phyloP scores from a whole-genome alignment of 1,140 invertebrate species.

The Drosophila santomea region DNA sequence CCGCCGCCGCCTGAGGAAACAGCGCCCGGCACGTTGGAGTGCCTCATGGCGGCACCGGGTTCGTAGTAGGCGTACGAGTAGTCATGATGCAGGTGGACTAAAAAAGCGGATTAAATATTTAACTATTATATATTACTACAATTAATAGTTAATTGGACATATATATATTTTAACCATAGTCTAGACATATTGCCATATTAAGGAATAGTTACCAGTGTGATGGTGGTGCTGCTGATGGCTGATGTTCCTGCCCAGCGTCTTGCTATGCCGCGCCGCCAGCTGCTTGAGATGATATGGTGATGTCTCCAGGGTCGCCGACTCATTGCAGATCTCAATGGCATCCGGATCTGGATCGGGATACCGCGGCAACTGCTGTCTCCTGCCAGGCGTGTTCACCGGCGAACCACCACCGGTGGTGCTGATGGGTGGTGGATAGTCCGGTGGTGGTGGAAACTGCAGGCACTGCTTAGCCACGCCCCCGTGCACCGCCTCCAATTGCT shows the following conservation, averaged over 20 bases:
- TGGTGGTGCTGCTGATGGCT: constrained; percentile 31
- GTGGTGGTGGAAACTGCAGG: constrained; percentile 73
- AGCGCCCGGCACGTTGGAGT: constrained; percentile 86
- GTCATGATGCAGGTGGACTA: constrained; percentile 63
- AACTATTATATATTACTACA: no score
- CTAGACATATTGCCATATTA: no score
- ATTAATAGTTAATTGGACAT: no score
- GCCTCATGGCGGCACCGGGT: constrained; percentile 86
- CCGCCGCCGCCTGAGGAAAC: background rate
- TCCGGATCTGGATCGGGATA: constrained; percentile 80
- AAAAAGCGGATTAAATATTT: background rate
- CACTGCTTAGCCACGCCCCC: constrained; percentile 41
- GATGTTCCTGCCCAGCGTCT: constrained; percentile 48
- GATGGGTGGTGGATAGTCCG: constrained; percentile 70
- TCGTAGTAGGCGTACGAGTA: constrained; percentile 93
- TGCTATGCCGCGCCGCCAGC: constrained; percentile 56
- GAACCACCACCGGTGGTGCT: background rate
- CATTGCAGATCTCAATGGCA: constrained; percentile 80
- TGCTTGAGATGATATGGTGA: constrained; percentile 59
- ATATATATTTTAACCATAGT: no score
- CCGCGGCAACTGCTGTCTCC: constrained; percentile 55
- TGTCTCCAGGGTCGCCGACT: constrained; percentile 31
- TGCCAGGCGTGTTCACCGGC: background rate
- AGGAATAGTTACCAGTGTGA: constrained; percentile 11
- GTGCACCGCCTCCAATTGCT: constrained; percentile 28